Base-by-base conservation (phyloP, 1,140 invertebrate species). In the Drosophila obscura region DNA sequence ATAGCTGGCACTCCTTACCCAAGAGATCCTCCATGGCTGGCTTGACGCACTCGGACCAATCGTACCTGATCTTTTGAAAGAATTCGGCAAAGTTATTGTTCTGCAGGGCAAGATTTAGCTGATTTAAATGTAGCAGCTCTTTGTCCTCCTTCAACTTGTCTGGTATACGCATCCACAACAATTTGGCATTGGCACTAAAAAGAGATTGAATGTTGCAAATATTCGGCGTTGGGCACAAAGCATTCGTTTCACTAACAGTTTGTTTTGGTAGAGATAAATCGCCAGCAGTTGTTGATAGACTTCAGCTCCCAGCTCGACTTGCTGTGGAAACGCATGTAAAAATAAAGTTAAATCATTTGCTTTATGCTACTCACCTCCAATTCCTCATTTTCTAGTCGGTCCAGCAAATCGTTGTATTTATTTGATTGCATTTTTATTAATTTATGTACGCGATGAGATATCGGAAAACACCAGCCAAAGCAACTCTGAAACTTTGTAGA, bases 251-350 rank as follows among this genome's bases (percentile, higher is more conserved):
- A 61, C 79, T 26, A 46, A 88, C 84, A 88, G 45, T 64, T 89
- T 74, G 50, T 80, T 80, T 74, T 89, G 68, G 26, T 80, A 84
- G 1, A 88, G 73, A 55, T 88, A 88, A 77, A 89, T 83, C n/a
- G 84, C 84, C 24, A 88, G 24, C 39, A 88, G 49, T 45, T 90
- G 80, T 50, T 71, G 57, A 45, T 89, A 88, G 51, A 72, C 49
- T 31, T 89, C 84, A 13, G 50, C 56, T 28, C 58, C 60, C 28
- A 80, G 22, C 24, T 79, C 59, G 19, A 71, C 53, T 43, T 80
- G 78, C 84, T 89, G 60, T 22, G 39, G 9, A 62, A 43, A 48
- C 3, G 5, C 7, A 39, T 13, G 13, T 13, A 13, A 2, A 5
- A 3, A 5, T 1, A 35, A 22, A 22, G 26, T 8, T 3, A 16